Evolutionary conservation across 2,113 vertebrate genomes (phyloP).

Genomic region (Centropus bengalensis): DNA sequence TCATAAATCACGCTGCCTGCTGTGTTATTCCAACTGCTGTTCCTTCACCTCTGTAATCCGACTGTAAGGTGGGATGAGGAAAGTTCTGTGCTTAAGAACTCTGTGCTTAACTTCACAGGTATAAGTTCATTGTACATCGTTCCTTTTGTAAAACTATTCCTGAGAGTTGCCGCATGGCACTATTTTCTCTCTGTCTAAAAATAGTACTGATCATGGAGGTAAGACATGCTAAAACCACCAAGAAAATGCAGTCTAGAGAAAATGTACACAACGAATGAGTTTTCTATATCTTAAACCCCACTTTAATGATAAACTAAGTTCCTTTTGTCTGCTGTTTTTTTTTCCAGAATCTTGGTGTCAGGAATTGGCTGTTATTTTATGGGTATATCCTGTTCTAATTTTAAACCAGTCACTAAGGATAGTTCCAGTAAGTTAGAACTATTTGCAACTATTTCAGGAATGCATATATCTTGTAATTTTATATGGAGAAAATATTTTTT

Average conservation of each 20-base stretch:
- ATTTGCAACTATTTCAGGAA: not conserved
- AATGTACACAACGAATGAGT: not conserved
- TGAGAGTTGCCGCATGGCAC: not conserved
- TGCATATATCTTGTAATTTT: not conserved
- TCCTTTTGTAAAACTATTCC: not conserved
- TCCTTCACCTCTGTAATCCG: not conserved
- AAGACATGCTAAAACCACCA: not conserved
- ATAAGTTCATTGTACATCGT: not conserved
- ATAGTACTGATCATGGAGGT: not conserved
- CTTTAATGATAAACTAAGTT: not conserved
- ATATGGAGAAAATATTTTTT: not conserved
- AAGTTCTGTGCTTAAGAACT: not conserved
- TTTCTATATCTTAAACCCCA: not conserved
- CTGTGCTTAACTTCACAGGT: not conserved
- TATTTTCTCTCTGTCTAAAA: not conserved
- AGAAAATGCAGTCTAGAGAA: not conserved
- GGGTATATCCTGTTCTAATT: not conserved
- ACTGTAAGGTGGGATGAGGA: not conserved
- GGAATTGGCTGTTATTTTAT: not conserved
- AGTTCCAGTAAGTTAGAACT: not conserved
- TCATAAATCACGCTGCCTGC: not conserved
- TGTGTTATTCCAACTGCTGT: not conserved
- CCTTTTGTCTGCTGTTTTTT: not conserved
- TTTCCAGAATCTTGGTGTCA: constrained; percentile 19
- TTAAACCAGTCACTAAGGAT: not conserved